phyloP scores from a whole-genome alignment of 2,113 vertebrate species.

The Vimba vimba region DNA sequence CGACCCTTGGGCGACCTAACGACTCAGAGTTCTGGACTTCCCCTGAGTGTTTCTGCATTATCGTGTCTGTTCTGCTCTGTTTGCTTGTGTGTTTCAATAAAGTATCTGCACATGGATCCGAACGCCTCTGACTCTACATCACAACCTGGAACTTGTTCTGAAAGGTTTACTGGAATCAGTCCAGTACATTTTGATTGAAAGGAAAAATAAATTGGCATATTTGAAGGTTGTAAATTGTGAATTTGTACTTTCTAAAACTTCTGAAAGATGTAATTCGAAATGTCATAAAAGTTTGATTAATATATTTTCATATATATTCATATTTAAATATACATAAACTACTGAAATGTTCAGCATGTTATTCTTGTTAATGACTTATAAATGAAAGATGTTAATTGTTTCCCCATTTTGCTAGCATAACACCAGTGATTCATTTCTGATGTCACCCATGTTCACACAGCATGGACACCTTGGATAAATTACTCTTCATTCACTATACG shows the following conservation, averaged over 20 bases:
- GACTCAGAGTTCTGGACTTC: too few relatives aligned
- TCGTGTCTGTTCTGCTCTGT: too few relatives aligned
- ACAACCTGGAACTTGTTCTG: background rate
- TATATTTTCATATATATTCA: background rate
- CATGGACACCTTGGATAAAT: constrained; percentile 9
- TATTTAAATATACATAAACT: constrained; percentile 2
- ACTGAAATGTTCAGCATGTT: background rate
- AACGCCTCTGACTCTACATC: too few relatives aligned
- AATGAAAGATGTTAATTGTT: constrained; percentile 14
- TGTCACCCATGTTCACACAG: constrained; percentile 19
- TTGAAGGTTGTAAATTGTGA: background rate
- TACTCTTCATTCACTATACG: constrained; percentile 5
- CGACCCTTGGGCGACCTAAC: too few relatives aligned
- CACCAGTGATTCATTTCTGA: constrained; percentile 5
- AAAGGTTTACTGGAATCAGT: background rate
- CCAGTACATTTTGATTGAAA: background rate
- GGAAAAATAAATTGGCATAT: background rate
- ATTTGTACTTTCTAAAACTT: background rate
- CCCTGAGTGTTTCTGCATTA: too few relatives aligned
- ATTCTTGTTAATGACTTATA: background rate
- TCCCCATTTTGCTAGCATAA: background rate
- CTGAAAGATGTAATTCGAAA: background rate
- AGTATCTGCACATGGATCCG: too few relatives aligned
- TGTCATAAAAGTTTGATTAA: background rate
- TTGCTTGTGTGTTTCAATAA: too few relatives aligned